Evolutionary conservation across 2,113 vertebrate species (phyloP).

Genomic region (Piprites chloris): DNA sequence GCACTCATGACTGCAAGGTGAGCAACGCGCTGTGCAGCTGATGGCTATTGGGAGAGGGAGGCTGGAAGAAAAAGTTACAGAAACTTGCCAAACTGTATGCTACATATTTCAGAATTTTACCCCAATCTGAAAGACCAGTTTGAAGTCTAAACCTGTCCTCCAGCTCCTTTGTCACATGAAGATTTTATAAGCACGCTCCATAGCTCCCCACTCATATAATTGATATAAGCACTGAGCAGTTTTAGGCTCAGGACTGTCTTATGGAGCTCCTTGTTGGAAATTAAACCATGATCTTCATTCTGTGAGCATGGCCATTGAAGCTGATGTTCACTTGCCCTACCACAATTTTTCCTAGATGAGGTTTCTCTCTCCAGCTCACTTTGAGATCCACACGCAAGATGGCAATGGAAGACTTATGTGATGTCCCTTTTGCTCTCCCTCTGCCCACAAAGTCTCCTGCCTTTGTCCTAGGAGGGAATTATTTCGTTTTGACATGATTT

Average conservation of each 20-base stretch:
- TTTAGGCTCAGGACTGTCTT: not conserved
- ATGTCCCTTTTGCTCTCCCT: not conserved
- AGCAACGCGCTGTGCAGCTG: accelerated
- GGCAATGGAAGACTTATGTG: not conserved
- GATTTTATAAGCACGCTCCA: not conserved
- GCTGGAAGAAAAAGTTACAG: not conserved
- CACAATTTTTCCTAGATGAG: not conserved
- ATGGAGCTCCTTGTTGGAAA: not conserved
- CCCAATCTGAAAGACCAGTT: not conserved
- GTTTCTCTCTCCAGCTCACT: not conserved
- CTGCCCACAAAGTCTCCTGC: not conserved
- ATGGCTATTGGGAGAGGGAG: not conserved
- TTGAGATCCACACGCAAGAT: not conserved
- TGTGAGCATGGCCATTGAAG: not conserved
- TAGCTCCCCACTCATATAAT: not conserved
- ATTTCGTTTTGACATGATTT: not conserved
- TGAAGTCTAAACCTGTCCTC: not conserved
- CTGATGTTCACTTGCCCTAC: not conserved
- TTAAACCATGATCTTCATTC: not conserved
- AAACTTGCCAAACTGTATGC: not conserved
- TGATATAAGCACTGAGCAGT: not conserved
- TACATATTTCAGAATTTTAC: not conserved
- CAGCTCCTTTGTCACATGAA: not conserved
- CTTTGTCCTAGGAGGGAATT: not conserved
- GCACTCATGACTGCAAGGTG: not conserved